Evolutionary conservation across 2,113 vertebrate species (phyloP), one percentile per base, ranked within the genome.

Genomic region (Atrichornis clamosus): DNA sequence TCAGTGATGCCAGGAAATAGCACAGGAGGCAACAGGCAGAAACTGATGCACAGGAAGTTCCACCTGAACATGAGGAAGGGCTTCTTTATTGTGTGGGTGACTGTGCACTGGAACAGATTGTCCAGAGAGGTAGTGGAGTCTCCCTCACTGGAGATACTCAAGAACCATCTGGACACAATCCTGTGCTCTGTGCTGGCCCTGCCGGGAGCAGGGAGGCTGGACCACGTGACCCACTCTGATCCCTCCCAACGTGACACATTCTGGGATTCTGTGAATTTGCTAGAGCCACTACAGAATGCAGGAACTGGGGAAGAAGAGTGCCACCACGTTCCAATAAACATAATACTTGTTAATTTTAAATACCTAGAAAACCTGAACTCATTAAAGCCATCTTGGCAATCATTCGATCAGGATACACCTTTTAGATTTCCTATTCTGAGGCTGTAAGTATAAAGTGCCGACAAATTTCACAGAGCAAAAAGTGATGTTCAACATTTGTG

Each of bases 81-180:
- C 16, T 52, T 62, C 21, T 50, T 59, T 21, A 15, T 11, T 21
- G 30, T 41, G 21, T 6, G 12, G 13, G 0, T n/a, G 0, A 74
- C 23, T 1, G 5, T 0, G 4, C 39, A 82, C 37, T 68, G 39
- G 37, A 46, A 39, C 13, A 53, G 39, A 1, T 2, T 35, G 47
- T 8, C 39, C 30, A 1, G 27, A 41, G n/a, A 68, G 5, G 0
- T 0, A 18, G 6, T 27, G 24, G 18, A 59, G 10, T 47, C 13
- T 52, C 11, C 62, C 46, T 68, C 62, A 35, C n/a, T 60, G 39
- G 46, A 41, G 13, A 60, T 18, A 60, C 1, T 60, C 28, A 4
- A 41, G 30, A 60, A 68, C 30, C 1, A 0, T 0, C 39, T 35
- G 30, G 55, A 53, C 41, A 46, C 5, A 3, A 13, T 13, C 20